Base-by-base conservation (phyloP, 2,888 invertebrate species). In the Sminthurinus aureus region DNA sequence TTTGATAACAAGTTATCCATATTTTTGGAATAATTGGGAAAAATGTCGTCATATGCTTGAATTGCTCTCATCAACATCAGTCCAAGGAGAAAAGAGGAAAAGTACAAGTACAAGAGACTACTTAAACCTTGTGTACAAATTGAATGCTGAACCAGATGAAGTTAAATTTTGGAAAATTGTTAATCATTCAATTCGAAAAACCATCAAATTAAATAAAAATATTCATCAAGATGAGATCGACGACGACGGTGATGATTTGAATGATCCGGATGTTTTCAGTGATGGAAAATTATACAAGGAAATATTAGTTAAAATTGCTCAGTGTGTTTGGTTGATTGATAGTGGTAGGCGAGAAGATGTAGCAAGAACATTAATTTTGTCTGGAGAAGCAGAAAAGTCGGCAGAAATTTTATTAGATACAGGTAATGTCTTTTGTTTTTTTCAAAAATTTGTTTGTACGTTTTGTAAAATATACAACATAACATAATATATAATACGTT, bases 381-480 rank as follows among this genome's bases (percentile, higher is more conserved):
- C 81, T 84, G 88, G 88, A 12, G 88, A 88, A 79, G 81, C 81
- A 58, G 88, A 88, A 69, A 83, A 86, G 51, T 87, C 88, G 18
- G 88, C 88, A 0, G 88, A 88, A 82, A 86, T 88, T 58, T 80
- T 88, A 22, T 69, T 88, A 11, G 88, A 88, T 77, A 88, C 71
- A 71, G 71, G 71, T 71, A 22, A 22, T 12, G 15, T 58, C 9
- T 58, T 58, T 58, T 58, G 58, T 58, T 58, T 58, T 9, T 58
- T 9, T 58, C 58, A 4, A 18, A 18, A 66, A 66, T 11, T 66
- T 66, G 9, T n/a, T n/a, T n/a, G n/a, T n/a, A n/a, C n/a, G n/a
- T n/a, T n/a, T n/a, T n/a, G n/a, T n/a, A n/a, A n/a, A n/a, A n/a
- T n/a, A n/a, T n/a, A n/a, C n/a, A n/a, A n/a, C n/a, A n/a, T n/a